Evolutionary conservation across 1,140 invertebrate genomes (phyloP).

Genomic region (Drosophila insularis): DNA sequence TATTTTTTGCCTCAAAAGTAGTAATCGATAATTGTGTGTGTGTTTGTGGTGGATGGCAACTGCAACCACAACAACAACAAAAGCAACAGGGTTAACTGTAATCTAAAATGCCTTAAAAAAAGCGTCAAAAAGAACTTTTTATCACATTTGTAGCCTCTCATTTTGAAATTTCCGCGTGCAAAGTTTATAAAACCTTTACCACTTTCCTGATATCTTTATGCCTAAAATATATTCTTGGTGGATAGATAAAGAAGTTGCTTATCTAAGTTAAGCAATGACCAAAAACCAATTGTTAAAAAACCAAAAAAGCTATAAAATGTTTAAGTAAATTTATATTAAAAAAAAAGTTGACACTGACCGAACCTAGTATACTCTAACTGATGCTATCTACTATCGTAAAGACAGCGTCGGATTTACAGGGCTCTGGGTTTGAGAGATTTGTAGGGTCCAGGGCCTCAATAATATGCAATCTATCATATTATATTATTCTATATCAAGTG

Average conservation of each 20-base stretch:
- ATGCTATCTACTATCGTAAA: too few relatives aligned
- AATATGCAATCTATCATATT: not conserved
- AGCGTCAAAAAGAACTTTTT: constrained; percentile 17
- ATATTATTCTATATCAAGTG: not conserved
- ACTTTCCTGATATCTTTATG: constrained; percentile 30
- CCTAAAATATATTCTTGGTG: constrained; percentile 7
- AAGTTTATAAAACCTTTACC: not conserved
- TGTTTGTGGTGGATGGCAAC: constrained; percentile 34
- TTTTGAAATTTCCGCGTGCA: constrained; percentile 24
- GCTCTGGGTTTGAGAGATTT: too few relatives aligned
- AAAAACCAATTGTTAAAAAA: constrained; percentile 10
- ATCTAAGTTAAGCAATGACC: constrained; percentile 30
- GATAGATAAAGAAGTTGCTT: constrained; percentile 32
- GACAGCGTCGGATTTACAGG: too few relatives aligned
- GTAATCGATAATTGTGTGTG: constrained; percentile 62
- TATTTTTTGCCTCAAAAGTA: constrained; percentile 18
- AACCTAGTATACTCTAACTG: not conserved
- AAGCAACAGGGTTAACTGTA: constrained; percentile 27
- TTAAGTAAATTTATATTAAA: not conserved
- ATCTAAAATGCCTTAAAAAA: constrained; percentile 28
- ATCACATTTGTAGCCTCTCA: constrained; percentile 9
- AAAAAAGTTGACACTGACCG: too few relatives aligned
- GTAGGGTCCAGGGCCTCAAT: too few relatives aligned
- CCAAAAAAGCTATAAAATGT: not conserved
- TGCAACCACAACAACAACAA: constrained; percentile 4